Evolutionary conservation across 2,888 invertebrate genomes (phyloP).

Genomic region (Camptogramma bilineatum): DNA sequence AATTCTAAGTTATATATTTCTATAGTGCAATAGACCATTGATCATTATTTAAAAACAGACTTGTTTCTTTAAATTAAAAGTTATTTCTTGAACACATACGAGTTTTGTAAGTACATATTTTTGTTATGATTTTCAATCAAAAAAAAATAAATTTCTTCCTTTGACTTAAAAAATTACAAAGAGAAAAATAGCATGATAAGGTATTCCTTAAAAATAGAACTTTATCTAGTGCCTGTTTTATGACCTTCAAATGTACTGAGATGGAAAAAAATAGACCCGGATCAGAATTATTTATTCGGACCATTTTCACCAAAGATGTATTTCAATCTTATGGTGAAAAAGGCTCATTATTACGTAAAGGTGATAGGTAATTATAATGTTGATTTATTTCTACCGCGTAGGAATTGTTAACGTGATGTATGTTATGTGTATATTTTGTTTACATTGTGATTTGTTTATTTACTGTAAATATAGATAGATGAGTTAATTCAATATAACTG

Average conservation of each 20-base stretch:
- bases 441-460: constrained; percentile 74
- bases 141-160: neutral
- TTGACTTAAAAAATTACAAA: neutral
- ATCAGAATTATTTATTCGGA: neutral
- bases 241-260: neutral
- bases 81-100: neutral
- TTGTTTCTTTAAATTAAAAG: neutral
- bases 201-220: neutral
- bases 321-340: constrained; percentile 4
- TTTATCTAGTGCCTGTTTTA: neutral
- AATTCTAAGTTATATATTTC: constrained; percentile 21
- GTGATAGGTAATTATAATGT: constrained; percentile 51
- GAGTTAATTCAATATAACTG: constrained; percentile 63
- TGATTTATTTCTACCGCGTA: constrained; percentile 70
- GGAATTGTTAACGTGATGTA: constrained; percentile 67
- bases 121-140: neutral
- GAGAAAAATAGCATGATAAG: neutral
- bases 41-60: constrained; percentile 1
- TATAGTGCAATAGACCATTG: constrained; percentile 30
- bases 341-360: constrained; percentile 15
- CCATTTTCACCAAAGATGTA: neutral
- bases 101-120: neutral
- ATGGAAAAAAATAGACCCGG: neutral
- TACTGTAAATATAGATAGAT: constrained; percentile 82
- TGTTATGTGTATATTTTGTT: constrained; percentile 74